Evolutionary conservation across 2,113 vertebrate species (phyloP), one percentile per base, ranked within the genome.

Genomic region (Xenopus tropicalis): DNA sequence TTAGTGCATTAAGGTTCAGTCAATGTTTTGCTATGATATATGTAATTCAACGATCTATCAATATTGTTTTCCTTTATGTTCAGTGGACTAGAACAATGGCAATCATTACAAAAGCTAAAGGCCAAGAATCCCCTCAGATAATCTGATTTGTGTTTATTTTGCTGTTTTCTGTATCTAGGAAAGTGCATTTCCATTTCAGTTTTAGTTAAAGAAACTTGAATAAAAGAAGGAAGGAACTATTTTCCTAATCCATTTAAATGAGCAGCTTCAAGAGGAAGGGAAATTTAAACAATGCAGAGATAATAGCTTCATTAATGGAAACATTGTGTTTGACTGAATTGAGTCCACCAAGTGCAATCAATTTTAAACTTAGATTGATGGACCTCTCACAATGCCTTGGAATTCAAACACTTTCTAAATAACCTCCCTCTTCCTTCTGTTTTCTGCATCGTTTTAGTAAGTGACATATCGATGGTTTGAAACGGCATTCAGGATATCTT

Each of bases 291-390:
- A 48, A 48, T 48, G 16, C 25, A 42, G 61, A 6, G 61, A 63
- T 63, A 48, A 37, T 37, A 37, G 23, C 25, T 63, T 63, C 61
- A 63, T 63, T 63, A 63, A 63, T 25, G 25, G 24, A 63, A 63
- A 16, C 24, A 63, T 63, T 63, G 23, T 42, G 13, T 10, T 63
- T 63, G 61, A 37, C 61, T 63, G 61, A 23, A 19, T 37, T 29
- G 23, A 25, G 24, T 17, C 24, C 23, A 37, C 61, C 23, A 14
- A 13, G 16, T 48, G 46, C 16, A 48, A 48, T 48, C 16, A 48
- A 48, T 48, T 48, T 14, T 61, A 25, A 37, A 19, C 61, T 14
- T 6, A 37, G 61, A 63, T 29, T 29, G 61, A 63, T 63, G 16
- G 61, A 37, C 61, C 24, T 42, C 61, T 19, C 61, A 48, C 61